These are phyloP conservation scores for Lepisosteus osseus DNA, from an alignment of 2,113 vertebrate species.

Conservation along the genomic window DNA sequence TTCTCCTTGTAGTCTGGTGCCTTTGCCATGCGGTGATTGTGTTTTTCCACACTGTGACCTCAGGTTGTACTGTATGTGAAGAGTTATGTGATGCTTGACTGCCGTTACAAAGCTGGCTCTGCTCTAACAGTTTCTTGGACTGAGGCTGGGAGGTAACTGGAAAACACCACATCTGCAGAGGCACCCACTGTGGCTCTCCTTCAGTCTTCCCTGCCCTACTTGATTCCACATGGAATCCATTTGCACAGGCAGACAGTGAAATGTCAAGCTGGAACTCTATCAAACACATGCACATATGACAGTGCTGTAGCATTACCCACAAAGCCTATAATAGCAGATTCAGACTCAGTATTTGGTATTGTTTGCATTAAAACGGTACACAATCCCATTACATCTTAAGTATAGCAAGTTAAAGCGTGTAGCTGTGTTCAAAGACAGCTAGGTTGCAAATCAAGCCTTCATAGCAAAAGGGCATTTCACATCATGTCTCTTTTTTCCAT, in stretches of 20 bases:
- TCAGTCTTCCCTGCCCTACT: slow-evolving; percentile 57
- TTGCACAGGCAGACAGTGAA: slow-evolving; percentile 58
- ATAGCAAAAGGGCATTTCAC: neutral
- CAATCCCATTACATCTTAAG: slow-evolving; percentile 17
- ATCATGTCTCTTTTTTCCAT: slow-evolving; percentile 19
- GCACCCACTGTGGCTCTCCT: slow-evolving; percentile 31
- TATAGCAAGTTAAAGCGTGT: slow-evolving; percentile 3
- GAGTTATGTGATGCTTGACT: slow-evolving; percentile 35
- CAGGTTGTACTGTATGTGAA: slow-evolving; percentile 28
- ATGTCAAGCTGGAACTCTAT: slow-evolving; percentile 51
- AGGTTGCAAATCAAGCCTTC: too few species aligned
- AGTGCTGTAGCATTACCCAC: slow-evolving; percentile 31
- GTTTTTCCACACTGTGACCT: slow-evolving; percentile 56
- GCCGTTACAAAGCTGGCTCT: slow-evolving; percentile 43
- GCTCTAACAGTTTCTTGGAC: slow-evolving; percentile 43
- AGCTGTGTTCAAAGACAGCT: slow-evolving; percentile 8
- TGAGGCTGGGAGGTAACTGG: slow-evolving; percentile 51
- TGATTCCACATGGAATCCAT: slow-evolving; percentile 63
- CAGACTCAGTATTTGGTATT: neutral
- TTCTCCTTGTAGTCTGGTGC: slow-evolving; percentile 15
- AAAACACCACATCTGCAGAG: slow-evolving; percentile 51
- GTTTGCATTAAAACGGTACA: slow-evolving; percentile 23
- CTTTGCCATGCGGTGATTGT: slow-evolving; percentile 39
- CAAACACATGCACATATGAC: slow-evolving; percentile 60
- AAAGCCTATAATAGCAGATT: slow-evolving; percentile 19